phyloP scores from a whole-genome alignment of 2,797 vertebrate genomes.

The Arctocebus calabarensis region DNA sequence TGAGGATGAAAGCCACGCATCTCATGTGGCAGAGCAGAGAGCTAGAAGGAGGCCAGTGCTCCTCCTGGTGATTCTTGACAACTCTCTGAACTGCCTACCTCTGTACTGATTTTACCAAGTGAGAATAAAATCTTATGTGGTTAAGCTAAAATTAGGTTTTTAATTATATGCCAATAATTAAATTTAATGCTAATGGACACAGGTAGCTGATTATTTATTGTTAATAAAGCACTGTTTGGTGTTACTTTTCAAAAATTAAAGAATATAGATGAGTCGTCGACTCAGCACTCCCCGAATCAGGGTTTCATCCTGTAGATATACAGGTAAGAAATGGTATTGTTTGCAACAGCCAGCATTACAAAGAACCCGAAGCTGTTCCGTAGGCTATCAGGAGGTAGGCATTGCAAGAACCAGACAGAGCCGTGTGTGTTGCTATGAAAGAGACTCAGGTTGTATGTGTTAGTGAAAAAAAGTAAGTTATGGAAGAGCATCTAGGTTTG shows the following conservation, averaged over 20 bases:
- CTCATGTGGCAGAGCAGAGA: neutral
- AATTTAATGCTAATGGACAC: neutral
- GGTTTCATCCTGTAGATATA: neutral
- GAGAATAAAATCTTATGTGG: neutral
- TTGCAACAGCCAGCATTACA: neutral
- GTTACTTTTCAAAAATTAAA: slow-evolving; percentile 27
- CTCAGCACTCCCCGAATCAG: neutral
- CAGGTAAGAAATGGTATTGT: neutral
- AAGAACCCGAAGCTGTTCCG: neutral
- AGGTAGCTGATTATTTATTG: neutral
- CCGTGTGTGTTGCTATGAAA: neutral
- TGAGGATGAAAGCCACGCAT: neutral
- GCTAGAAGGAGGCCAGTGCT: neutral
- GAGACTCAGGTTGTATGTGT: neutral
- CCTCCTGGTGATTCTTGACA: neutral
- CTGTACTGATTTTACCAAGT: neutral
- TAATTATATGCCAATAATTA: neutral
- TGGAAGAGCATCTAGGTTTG: neutral
- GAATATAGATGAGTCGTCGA: neutral
- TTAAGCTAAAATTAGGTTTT: slow-evolving; percentile 31
- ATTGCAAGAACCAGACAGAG: neutral
- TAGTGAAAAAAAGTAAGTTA: neutral
- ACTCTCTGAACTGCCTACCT: neutral
- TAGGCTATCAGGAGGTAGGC: neutral
- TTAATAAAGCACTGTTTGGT: neutral